Evolutionary conservation across 2,888 invertebrate species (phyloP).

Genomic region (Drosophila quinaria): DNA sequence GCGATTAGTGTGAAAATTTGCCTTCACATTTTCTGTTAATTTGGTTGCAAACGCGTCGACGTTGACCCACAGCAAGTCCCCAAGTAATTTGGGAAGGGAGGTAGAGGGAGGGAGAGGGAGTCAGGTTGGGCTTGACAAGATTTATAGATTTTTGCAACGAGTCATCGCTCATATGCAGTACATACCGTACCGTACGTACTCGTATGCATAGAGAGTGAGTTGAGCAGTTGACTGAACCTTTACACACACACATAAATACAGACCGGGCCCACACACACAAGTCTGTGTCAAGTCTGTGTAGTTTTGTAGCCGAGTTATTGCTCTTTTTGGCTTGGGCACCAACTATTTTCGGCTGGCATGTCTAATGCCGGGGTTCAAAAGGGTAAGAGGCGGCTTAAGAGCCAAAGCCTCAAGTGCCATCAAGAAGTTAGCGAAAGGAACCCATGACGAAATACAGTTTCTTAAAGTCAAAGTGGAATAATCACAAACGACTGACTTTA

Average conservation of each 20-base stretch:
- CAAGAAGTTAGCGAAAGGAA: slow-evolving; percentile 51
- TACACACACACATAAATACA: slow-evolving; percentile 5
- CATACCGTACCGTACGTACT: not conserved
- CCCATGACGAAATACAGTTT: slow-evolving; percentile 51
- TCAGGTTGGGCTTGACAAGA: slow-evolving; percentile 51
- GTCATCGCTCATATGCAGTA: slow-evolving; percentile 57
- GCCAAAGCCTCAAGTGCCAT: slow-evolving; percentile 49
- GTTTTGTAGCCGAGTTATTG: slow-evolving; percentile 37
- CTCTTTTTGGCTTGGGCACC: slow-evolving; percentile 27
- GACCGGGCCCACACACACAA: not conserved
- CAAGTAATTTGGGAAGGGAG: slow-evolving; percentile 5
- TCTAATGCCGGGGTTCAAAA: slow-evolving; percentile 53
- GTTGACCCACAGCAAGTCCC: slow-evolving; percentile 39
- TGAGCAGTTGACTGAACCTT: slow-evolving; percentile 47
- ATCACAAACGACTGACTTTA: slow-evolving; percentile 34
- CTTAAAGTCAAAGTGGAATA: slow-evolving; percentile 37
- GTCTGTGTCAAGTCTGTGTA: slow-evolving; percentile 38
- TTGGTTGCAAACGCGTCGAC: slow-evolving; percentile 41
- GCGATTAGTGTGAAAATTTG: slow-evolving; percentile 66
- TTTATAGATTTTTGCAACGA: slow-evolving; percentile 70
- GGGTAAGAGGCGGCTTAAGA: slow-evolving; percentile 48
- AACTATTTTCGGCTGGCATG: slow-evolving; percentile 57
- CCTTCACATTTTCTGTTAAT: slow-evolving; percentile 67
- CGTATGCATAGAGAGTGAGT: slow-evolving; percentile 26
- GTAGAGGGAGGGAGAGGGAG: not conserved